Evolutionary conservation across 2,113 vertebrate species (phyloP).

Genomic region (Recurvirostra avosetta): DNA sequence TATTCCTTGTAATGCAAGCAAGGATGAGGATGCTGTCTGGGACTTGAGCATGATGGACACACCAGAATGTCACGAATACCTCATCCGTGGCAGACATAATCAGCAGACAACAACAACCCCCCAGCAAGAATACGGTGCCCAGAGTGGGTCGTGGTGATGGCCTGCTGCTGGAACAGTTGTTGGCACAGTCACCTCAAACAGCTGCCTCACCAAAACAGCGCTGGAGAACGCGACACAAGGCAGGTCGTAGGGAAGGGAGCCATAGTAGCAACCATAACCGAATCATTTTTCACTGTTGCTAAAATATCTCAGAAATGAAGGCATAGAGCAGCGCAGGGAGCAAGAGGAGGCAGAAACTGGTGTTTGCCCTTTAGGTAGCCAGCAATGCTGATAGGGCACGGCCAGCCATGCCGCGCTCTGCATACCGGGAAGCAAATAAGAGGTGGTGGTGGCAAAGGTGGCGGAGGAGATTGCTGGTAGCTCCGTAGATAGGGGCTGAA

Average conservation of each 20-base stretch:
- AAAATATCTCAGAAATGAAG: neutral
- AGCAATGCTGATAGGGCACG: fast-evolving
- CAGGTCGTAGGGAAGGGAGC: neutral
- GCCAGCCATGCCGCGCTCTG: neutral
- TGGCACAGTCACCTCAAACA: neutral
- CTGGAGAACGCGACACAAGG: neutral
- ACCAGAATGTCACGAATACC: neutral
- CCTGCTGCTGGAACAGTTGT: neutral
- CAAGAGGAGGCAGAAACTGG: neutral
- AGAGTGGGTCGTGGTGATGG: neutral
- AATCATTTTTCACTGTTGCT: neutral
- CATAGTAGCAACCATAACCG: fast-evolving
- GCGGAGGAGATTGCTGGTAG: neutral
- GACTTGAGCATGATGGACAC: neutral
- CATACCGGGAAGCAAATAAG: neutral
- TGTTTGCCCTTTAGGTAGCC: neutral
- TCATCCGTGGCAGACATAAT: neutral
- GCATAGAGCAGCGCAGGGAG: neutral
- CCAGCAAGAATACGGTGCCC: neutral
- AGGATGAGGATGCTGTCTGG: neutral
- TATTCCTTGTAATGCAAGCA: neutral
- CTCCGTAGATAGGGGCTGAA: neutral
- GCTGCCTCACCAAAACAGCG: neutral
- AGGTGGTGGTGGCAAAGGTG: neutral
- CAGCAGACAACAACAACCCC: neutral